A percentile compares a stretch with the other conserved stretches of the same genome.
These are phyloP conservation scores for Hemiscyllium ocellatum DNA, from an alignment of 2,113 vertebrate genomes.

Conservation along the genomic window DNA sequence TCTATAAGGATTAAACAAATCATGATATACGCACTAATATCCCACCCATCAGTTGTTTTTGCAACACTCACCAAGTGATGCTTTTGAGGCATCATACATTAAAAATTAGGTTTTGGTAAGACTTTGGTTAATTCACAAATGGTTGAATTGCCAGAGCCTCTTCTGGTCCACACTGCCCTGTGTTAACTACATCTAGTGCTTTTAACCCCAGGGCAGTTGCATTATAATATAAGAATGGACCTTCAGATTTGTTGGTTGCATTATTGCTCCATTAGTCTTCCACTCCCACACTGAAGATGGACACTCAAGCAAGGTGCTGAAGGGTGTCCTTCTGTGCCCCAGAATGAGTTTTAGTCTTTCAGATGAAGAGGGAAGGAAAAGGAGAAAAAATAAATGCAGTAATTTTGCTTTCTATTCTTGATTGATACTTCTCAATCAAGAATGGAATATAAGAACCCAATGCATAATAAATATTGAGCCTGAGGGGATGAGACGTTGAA, in stretches of 20 bases:
- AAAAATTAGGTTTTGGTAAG: not conserved
- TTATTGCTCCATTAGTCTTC: not conserved
- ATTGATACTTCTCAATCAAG: not conserved
- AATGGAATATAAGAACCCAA: not conserved
- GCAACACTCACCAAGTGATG: not conserved
- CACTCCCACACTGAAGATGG: not conserved
- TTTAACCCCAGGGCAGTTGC: too few species aligned
- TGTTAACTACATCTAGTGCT: not conserved
- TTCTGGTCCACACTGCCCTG: not conserved
- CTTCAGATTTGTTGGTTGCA: not conserved
- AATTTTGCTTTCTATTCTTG: not conserved
- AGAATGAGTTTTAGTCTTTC: not conserved
- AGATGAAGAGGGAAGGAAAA: not conserved
- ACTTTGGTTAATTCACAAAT: not conserved
- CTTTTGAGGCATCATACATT: not conserved
- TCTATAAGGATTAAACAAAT: not conserved
- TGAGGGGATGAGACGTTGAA: slow-evolving; percentile 10
- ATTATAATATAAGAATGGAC: not conserved
- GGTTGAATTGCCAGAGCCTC: not conserved
- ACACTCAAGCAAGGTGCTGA: not conserved
- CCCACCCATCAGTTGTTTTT: not conserved
- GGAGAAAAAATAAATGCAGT: not conserved
- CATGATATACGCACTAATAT: not conserved
- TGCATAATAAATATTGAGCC: not conserved
- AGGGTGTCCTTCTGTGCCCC: not conserved